Evolutionary conservation across 2,113 vertebrate genomes (phyloP), one percentile per base, ranked within the genome.

Genomic region (Psophia crepitans): DNA sequence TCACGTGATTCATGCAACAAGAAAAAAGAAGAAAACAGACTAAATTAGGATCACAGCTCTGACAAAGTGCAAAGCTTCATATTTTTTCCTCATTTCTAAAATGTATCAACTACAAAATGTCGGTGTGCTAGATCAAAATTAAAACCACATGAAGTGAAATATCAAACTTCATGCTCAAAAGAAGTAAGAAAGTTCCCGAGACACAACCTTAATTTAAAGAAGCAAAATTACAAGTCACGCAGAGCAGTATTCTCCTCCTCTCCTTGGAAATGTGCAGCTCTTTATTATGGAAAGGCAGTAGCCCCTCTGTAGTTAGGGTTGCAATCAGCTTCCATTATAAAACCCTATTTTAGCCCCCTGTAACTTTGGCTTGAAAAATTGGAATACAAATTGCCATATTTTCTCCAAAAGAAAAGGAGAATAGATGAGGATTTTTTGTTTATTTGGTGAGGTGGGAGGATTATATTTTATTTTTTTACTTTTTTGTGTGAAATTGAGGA

Each of bases 321-420:
- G 95, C 75, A 97, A 97, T 96, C 96, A 96, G 60, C 89, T 95
- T 93, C 89, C 93, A 96, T 97, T 96, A 96, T 96, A 83, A 95
- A 93, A 37, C 82, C 87, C 23, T 94, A 83, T 87, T 96, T 95
- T 83, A 96, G 61, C 63, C 66, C 82, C 70, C 87, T 93, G 87
- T 96, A 96, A 95, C 87, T 97, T 94, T 89, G 81, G 63, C 91
- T 95, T 87, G 69, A 92, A 94, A 94, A 94, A 96, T 33, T 91
- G 87, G 74, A 93, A 85, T 93, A 90, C 44, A 95, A 97, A 97
- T 96, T 96, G 49, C 69, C 81, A 84, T 82, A 73, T 97, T 96
- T 97, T 90, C 82, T 91, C 41, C 75, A 79, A 91, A 96, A 73
- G 84, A 85, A 89, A 87, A 63, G 69, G 81, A 90, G 84, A 96